A percentile compares a stretch with the other conserved stretches of the same genome.
Evolutionary conservation across 1,140 invertebrate species (phyloP).

Genomic region (Samia ricini): DNA sequence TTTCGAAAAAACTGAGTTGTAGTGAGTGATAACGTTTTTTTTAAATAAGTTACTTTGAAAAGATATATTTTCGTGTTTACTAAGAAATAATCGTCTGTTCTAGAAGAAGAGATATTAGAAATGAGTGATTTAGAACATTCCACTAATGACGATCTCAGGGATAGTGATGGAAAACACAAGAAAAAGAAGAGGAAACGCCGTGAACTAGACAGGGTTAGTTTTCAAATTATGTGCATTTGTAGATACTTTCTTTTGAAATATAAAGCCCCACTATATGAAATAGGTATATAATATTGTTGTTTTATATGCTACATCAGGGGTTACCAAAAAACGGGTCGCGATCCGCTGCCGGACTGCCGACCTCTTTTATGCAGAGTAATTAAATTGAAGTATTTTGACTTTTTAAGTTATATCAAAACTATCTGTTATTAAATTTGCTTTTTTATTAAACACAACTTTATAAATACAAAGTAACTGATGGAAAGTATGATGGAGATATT

Average conservation of each 20-base stretch:
- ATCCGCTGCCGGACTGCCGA: too few relatives aligned
- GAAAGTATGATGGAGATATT: too few relatives aligned
- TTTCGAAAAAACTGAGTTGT: conserved; percentile 63
- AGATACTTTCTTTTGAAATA: not conserved
- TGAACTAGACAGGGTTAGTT: conserved; percentile 66
- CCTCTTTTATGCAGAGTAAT: too few relatives aligned
- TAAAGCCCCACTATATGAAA: not conserved
- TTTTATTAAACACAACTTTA: too few relatives aligned
- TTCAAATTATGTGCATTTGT: not conserved
- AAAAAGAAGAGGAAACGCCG: conserved; percentile 58
- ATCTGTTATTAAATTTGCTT: too few relatives aligned
- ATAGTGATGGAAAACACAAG: conserved; percentile 46
- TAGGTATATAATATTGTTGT: too few relatives aligned
- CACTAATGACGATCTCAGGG: conserved; percentile 57
- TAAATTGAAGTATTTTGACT: too few relatives aligned
- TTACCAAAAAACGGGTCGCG: too few relatives aligned
- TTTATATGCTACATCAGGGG: too few relatives aligned
- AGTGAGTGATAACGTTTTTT: conserved; percentile 42
- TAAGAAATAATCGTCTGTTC: conserved; percentile 24
- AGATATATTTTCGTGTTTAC: conserved; percentile 9
- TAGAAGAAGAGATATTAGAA: conserved; percentile 59
- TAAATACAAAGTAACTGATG: too few relatives aligned
- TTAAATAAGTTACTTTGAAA: conserved; percentile 1
- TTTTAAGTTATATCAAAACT: too few relatives aligned
- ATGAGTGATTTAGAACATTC: conserved; percentile 65